Percentiles rank a stretch among this genome's conserved stretches.
Evolutionary conservation across 1,140 invertebrate genomes (phyloP).

Genomic region (Drosophila parabipectinata): DNA sequence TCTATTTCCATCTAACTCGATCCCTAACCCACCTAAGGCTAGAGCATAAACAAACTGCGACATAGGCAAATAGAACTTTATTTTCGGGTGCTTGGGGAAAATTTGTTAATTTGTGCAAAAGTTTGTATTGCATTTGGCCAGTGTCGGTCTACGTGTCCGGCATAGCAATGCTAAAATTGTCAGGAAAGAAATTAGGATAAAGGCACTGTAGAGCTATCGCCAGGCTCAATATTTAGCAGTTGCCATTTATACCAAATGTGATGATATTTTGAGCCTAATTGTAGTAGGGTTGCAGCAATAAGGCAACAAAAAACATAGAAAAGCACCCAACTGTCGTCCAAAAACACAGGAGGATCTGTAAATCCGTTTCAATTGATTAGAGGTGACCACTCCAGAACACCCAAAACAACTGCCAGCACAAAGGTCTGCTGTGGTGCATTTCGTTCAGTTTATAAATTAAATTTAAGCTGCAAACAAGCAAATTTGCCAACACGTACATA

Average conservation of each 20-base stretch:
- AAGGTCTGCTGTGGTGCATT: background rate
- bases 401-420: background rate
- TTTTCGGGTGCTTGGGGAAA: slow-evolving; percentile 59
- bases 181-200: background rate
- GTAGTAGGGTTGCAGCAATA: background rate
- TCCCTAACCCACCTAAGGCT: slow-evolving; percentile 34
- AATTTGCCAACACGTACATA: slow-evolving; percentile 46
- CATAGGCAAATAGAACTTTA: slow-evolving; percentile 74
- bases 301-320: background rate
- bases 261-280: too few species aligned
- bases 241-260: too few species aligned
- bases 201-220: background rate
- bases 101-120: slow-evolving; percentile 80
- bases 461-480: slow-evolving; percentile 48
- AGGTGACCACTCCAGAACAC: background rate
- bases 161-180: slow-evolving; percentile 50
- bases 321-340: background rate
- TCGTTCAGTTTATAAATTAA: slow-evolving; percentile 56
- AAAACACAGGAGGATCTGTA: background rate
- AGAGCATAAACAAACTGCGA: slow-evolving; percentile 74
- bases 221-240: background rate
- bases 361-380: slow-evolving; percentile 13
- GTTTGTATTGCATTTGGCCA: slow-evolving; percentile 69
- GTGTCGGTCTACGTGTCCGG: slow-evolving; percentile 58
- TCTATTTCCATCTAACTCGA: slow-evolving; percentile 14